These are phyloP conservation scores for Palythoa heliodiscus DNA, from an alignment of 92 coral and sea anemone species.

Conservation along the genomic window DNA sequence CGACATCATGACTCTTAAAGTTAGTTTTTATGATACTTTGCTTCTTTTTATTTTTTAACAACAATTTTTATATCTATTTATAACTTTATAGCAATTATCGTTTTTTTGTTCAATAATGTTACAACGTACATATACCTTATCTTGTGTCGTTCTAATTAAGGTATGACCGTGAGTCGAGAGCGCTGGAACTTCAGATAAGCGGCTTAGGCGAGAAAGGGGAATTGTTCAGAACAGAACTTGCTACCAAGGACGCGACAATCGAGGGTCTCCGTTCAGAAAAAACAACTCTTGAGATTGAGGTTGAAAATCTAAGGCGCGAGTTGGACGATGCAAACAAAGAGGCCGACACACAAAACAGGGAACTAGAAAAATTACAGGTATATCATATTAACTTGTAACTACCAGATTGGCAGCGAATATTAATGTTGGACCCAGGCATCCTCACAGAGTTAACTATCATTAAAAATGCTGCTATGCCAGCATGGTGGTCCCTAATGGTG, in stretches of 20 bases:
- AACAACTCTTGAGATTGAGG: constrained; percentile 60
- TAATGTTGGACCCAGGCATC: too few relatives aligned
- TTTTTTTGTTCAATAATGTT: too few relatives aligned
- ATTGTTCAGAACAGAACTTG: constrained; percentile 58
- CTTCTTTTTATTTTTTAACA: too few relatives aligned
- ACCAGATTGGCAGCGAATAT: too few relatives aligned
- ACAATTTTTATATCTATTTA: too few relatives aligned
- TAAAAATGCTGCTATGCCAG: too few relatives aligned
- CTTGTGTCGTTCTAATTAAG: not conserved
- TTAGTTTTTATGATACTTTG: too few relatives aligned
- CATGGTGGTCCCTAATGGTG: too few relatives aligned
- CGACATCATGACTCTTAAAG: too few relatives aligned
- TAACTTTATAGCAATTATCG: too few relatives aligned
- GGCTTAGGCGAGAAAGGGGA: constrained; percentile 66
- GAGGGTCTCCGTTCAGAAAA: constrained; percentile 62
- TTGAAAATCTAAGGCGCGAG: constrained; percentile 57
- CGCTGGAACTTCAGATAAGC: constrained; percentile 58
- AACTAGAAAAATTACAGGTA: constrained; percentile 39
- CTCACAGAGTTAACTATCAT: too few relatives aligned
- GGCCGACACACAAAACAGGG: not conserved
- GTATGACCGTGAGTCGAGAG: constrained; percentile 56
- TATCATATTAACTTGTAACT: too few relatives aligned
- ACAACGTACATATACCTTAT: not conserved
- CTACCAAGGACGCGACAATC: constrained; percentile 48
- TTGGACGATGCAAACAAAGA: constrained; percentile 46